Evolutionary conservation across 1,140 invertebrate genomes (phyloP), one percentile per base, ranked within the genome.

Genomic region (Dufourea novaeangliae): DNA sequence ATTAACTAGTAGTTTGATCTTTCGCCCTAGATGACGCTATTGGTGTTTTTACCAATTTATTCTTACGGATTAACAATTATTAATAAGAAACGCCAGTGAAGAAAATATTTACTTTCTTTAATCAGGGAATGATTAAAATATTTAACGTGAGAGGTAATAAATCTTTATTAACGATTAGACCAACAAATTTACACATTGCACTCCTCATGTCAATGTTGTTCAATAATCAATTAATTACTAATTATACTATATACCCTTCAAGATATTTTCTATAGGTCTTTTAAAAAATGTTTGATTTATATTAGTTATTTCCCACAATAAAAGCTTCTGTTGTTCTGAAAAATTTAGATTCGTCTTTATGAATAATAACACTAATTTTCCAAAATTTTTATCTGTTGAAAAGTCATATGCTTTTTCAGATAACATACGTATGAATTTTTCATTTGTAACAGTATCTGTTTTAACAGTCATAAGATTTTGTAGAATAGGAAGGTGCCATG

Each of bases 271-370:
- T 12, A 89, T 84, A 8, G 83, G 75, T 71, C 63, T 87, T 54
- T 85, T 89, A 61, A 88, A 89, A 14, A 88, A 72, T 10, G 88
- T 88, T 64, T 87, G 69, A 79, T 89, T 84, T 0, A 83, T 62
- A 14, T 78, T 63, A 8, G 67, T 64, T 32, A 89, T 84, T 82
- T 90, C 88, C 20, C 37, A 11, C 46, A 89, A 69, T 46, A 77
- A 44, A 34, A 44, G 52, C 59, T 80, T 85, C 54, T 90, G 85
- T 12, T 88, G 70, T 0, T 86, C 69, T 1, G 73, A 83, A 34
- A 85, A 81, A 8, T 71, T 76, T 41, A 59, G 41, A 73, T 88
- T 88, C 20, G 54, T 44, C 66, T 89, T 89, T 54, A 88, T 69
- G 52, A 88, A 85, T 8, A 69, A 84, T 11, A 89, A 41, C 25